Evolutionary conservation across 2,888 invertebrate species (phyloP), one percentile per base, ranked within the genome.

Genomic region (Pachydiplax longipennis): DNA sequence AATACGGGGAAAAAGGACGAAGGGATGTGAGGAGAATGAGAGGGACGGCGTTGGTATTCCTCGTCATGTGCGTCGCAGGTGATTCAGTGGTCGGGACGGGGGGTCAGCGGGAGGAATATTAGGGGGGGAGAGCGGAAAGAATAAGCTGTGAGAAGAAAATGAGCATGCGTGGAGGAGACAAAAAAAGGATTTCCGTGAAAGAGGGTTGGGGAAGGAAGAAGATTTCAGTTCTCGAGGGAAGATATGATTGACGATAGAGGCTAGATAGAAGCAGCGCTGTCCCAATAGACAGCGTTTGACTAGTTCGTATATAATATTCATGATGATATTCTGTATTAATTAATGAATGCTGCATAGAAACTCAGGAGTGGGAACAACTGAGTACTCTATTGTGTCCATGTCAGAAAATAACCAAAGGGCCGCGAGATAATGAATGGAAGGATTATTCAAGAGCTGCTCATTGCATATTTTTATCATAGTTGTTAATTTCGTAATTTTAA

Each of bases 51-150:
- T 83, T 82, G 82, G 82, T 48, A 48, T n/a, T 25, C 58, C 87
- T 87, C 35, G 87, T 87, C 87, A 87, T 87, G 87, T 87, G 87
- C 65, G 61, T 31, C 61, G 87, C 87, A 87, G 87, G 87, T 87
- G 83, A 83, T 58, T 83, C 83, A 83, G 61, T 61, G 87, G 87
- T 61, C 37, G 87, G 37, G 65, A 65, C 65, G 25, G 15, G 83
- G 22, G 8, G 35, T 53, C 40, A 13, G 58, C 12, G 58, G 31
- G 48, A 18, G 83, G 58, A 73, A 73, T 25, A 25, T 73, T 73
- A 25, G 73, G 73, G 65, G 12, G 61, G 65, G 65, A n/a, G 65
- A n/a, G 25, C n/a, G 65, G 25, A 65, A 73, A 31, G 73, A 13
- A 73, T 13, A 31, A 73, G 73, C 73, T 31, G 73, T 31, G 73